Conservation (phyloP, 1,140 invertebrate genomes). For the Phthorimaea operculella region DNA sequence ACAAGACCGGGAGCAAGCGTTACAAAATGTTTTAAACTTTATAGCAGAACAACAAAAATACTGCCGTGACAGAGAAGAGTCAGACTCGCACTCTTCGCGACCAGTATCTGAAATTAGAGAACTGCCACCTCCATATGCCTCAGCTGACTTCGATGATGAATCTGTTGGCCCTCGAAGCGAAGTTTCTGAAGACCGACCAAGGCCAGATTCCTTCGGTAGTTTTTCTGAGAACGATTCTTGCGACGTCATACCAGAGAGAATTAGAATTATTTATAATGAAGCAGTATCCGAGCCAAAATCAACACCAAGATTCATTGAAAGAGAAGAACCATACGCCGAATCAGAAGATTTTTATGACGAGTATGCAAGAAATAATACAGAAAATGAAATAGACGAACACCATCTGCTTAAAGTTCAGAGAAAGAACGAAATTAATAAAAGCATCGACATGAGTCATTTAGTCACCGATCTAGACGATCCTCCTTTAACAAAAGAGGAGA, state of each 20-base stretch:
- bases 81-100: slow-evolving; percentile 67
- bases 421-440: slow-evolving; percentile 66
- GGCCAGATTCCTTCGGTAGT: slow-evolving; percentile 59
- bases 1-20: slow-evolving; percentile 74
- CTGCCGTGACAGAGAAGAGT: slow-evolving; percentile 68
- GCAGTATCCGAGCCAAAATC: slow-evolving; percentile 52
- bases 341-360: slow-evolving; percentile 53
- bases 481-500: slow-evolving; percentile 31
- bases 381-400: slow-evolving; percentile 59
- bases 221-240: slow-evolving; percentile 61
- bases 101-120: slow-evolving; percentile 65
- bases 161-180: slow-evolving; percentile 58
- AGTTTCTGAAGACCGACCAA: slow-evolving; percentile 54
- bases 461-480: slow-evolving; percentile 26
- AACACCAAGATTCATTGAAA: slow-evolving; percentile 55
- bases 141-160: slow-evolving; percentile 59
- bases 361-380: slow-evolving; percentile 48
- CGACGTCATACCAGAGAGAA: slow-evolving; percentile 42
- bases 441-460: slow-evolving; percentile 39
- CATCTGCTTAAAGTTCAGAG: slow-evolving; percentile 60
- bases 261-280: slow-evolving; percentile 43
- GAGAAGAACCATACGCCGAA: slow-evolving; percentile 56
- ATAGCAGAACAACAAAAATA: slow-evolving; percentile 82
- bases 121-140: slow-evolving; percentile 58
- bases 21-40: slow-evolving; percentile 79